Percentiles rank a stretch among this genome's conserved stretches.
Evolutionary conservation across 2,797 vertebrate species (phyloP).

Genomic region (Muscicapa comitata): DNA sequence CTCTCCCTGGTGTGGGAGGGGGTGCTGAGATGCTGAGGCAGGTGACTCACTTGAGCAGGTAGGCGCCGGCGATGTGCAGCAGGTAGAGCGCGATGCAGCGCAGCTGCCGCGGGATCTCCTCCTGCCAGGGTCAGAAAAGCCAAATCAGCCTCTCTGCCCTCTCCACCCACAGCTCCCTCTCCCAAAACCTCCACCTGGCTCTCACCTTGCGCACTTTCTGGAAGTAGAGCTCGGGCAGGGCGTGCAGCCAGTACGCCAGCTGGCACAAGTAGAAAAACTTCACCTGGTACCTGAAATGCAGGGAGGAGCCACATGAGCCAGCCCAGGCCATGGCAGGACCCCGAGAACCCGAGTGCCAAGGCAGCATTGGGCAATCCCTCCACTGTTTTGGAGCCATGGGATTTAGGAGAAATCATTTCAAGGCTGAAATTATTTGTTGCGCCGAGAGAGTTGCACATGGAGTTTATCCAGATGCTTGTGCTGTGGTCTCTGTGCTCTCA

Average conservation of each 20-base stretch:
- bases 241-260: constrained; percentile 95
- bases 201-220: constrained; percentile 98
- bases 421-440: not conserved
- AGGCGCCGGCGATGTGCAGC: constrained; percentile 89
- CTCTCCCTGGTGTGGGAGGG: fast-evolving
- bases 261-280: constrained; percentile 99
- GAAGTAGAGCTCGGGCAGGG: constrained; percentile 96
- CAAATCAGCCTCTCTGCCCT: not conserved
- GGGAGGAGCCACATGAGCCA: not conserved
- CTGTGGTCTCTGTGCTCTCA: not conserved
- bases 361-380: not conserved
- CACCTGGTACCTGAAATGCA: constrained; percentile 89
- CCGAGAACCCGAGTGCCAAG: fast-evolving
- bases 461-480: not conserved
- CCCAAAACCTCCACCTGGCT: not conserved
- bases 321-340: not conserved
- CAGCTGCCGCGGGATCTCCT: constrained; percentile 93
- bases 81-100: constrained; percentile 93
- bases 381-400: not conserved
- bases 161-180: not conserved
- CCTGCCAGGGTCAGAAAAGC: constrained; percentile 75
- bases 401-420: not conserved
- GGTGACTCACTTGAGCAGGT: constrained; percentile 91
- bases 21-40: not conserved
- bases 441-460: fast-evolving